These are phyloP conservation scores for Gymnocypris eckloni DNA, from an alignment of 2,797 vertebrate genomes.

Conservation along the genomic window DNA sequence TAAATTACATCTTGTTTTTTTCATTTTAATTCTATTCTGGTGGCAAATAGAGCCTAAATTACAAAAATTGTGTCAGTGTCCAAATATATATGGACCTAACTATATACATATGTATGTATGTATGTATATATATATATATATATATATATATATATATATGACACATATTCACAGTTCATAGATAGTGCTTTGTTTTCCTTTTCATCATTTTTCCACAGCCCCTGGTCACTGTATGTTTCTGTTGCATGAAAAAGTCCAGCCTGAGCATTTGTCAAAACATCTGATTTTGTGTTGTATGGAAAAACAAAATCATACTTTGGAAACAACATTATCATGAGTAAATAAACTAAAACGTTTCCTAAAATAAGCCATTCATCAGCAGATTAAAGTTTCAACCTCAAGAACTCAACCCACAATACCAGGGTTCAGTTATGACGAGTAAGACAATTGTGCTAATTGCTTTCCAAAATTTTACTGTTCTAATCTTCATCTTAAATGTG, in stretches of 20 bases:
- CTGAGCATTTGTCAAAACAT: not conserved
- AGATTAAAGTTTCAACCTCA: not conserved
- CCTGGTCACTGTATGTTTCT: not conserved
- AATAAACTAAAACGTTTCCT: not conserved
- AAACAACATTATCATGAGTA: not conserved
- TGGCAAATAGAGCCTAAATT: not conserved
- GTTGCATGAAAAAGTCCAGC: not conserved
- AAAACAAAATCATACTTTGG: not conserved
- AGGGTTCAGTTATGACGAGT: not conserved
- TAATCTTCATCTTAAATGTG: constrained; percentile 20
- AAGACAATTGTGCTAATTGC: not conserved
- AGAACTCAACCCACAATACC: not conserved
- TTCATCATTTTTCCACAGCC: not conserved
- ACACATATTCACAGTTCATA: not conserved
- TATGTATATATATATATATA: not conserved
- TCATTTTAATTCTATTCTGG: not conserved
- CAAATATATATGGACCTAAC: not conserved
- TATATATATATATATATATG: not conserved
- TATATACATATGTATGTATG: not conserved
- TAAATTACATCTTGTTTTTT: not conserved
- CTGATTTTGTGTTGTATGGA: not conserved
- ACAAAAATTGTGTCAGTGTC: not conserved
- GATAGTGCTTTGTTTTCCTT: not conserved
- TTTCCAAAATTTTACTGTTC: not conserved
- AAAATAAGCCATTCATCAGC: not conserved